A percentile compares a stretch with the other conserved stretches of the same genome.
Conservation (phyloP, 2,113 vertebrate genomes). For the Alectura lathami region DNA sequence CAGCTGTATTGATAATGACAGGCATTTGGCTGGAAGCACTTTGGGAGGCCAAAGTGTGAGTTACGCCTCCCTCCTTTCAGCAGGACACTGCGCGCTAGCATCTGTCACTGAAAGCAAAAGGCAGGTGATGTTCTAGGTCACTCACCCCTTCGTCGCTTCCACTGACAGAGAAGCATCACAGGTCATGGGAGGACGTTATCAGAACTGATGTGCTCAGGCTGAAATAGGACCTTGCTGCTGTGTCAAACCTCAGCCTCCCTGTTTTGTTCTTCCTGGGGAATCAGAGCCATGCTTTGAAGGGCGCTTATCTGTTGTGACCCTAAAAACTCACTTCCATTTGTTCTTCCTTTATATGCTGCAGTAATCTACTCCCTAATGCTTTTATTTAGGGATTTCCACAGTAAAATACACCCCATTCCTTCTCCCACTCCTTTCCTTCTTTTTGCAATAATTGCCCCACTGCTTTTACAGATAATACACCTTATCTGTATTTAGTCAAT, state of each 20-base stretch:
- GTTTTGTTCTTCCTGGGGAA: background rate
- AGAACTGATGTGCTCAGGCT: background rate
- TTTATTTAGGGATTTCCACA: background rate
- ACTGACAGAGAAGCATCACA: background rate
- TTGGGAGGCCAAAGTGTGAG: background rate
- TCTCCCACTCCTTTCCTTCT: background rate
- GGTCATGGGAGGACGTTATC: background rate
- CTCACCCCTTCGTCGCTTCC: background rate
- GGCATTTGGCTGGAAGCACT: background rate
- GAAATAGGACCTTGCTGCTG: background rate
- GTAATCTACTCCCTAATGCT: background rate
- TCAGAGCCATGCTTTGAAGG: background rate
- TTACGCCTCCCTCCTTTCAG: background rate
- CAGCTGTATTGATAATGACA: slow-evolving; percentile 8
- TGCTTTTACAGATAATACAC: background rate
- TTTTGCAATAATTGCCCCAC: background rate
- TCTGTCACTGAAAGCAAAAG: background rate
- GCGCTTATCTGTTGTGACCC: rapidly evolving
- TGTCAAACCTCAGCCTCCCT: background rate
- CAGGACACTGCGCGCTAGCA: background rate
- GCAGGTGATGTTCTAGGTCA: background rate
- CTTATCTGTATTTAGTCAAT: background rate
- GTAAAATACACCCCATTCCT: background rate
- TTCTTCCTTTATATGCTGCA: background rate
- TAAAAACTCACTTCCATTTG: background rate